Conservation (phyloP, 2,888 invertebrate species). For the Dryadula phaetusa region DNA sequence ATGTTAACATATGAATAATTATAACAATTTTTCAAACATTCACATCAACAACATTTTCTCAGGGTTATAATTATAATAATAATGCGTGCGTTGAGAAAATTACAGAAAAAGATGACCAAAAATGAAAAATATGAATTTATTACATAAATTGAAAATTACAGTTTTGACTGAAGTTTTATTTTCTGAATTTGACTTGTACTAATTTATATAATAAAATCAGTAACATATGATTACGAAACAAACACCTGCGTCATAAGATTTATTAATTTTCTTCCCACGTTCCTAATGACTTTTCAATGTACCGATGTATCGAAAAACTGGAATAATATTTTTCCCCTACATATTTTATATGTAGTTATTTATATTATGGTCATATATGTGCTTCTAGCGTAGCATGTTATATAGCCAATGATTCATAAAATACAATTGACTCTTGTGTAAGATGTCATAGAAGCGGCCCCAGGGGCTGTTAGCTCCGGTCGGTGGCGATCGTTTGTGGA, state of each 20-base stretch:
- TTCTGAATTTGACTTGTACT: constrained; percentile 22
- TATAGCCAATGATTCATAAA: constrained; percentile 33
- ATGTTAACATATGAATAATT: no score
- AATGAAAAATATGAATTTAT: not conserved
- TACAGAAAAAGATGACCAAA: not conserved
- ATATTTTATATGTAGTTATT: no score
- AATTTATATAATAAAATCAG: constrained; percentile 40
- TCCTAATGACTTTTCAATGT: constrained; percentile 40
- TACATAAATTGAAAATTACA: not conserved
- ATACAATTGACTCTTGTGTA: constrained; percentile 49
- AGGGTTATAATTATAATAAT: not conserved
- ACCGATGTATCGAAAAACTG: constrained; percentile 12
- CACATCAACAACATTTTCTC: not conserved
- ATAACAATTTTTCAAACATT: not conserved
- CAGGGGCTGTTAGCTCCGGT: constrained; percentile 57
- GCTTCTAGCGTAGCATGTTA: constrained; percentile 11
- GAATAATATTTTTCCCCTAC: no score
- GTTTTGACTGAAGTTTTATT: not conserved
- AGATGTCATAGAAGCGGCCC: constrained; percentile 52
- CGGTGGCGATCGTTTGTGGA: constrained; percentile 76
- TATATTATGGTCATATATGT: no score
- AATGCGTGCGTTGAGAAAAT: not conserved
- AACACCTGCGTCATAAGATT: constrained; percentile 75
- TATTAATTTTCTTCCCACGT: constrained; percentile 59
- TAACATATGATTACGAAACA: constrained; percentile 59